A percentile compares a stretch with the other conserved stretches of the same genome.
Conservation (phyloP, 2,113 vertebrate genomes). For the Sardina pilchardus region DNA sequence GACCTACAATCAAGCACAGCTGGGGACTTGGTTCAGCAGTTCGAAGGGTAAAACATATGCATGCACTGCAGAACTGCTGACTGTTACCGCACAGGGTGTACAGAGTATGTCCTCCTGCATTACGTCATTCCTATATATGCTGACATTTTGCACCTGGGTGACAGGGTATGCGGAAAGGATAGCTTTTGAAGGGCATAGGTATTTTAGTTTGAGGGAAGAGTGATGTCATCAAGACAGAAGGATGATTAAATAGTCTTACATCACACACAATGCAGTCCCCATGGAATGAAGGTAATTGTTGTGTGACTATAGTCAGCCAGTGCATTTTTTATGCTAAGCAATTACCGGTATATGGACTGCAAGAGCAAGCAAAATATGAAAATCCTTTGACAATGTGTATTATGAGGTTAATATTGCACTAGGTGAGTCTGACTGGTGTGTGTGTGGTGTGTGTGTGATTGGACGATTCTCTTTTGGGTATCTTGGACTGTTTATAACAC, state of each 20-base stretch:
- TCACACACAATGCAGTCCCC: not conserved
- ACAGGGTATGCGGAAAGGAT: not conserved
- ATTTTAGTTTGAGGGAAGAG: not conserved
- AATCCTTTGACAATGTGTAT: too few species aligned
- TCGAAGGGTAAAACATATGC: not conserved
- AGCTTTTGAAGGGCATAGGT: not conserved
- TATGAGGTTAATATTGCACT: too few species aligned
- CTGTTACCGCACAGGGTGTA: not conserved
- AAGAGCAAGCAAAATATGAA: too few species aligned
- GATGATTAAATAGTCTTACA: not conserved
- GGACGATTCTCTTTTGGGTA: not conserved
- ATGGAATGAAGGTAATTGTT: too few species aligned
- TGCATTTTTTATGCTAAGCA: too few species aligned
- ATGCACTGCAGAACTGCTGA: not conserved
- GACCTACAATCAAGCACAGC: constrained; percentile 6
- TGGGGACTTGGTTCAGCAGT: not conserved
- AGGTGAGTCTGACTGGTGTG: not conserved
- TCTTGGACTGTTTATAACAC: too few species aligned
- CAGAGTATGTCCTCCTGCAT: not conserved
- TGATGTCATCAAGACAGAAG: not conserved
- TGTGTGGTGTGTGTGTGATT: too few species aligned
- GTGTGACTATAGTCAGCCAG: too few species aligned
- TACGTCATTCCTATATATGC: not conserved
- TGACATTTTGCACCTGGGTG: not conserved
- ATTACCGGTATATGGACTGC: too few species aligned